Percentiles rank a stretch among this genome's conserved stretches.
phyloP scores from a whole-genome alignment of 2,797 vertebrate genomes.

The Myotis myotis region DNA sequence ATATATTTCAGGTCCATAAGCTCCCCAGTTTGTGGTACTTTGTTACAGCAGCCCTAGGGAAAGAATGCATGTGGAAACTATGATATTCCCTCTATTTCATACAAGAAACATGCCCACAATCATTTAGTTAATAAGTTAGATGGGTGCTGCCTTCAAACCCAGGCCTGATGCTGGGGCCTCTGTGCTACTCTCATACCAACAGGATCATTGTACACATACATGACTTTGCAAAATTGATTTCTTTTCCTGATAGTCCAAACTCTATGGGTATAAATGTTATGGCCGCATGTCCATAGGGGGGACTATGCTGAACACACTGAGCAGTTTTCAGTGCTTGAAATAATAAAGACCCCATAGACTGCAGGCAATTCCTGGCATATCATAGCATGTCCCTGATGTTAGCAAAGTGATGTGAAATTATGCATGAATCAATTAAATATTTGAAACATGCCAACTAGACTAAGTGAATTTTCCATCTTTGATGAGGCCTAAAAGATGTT shows the following conservation, averaged over 20 bases:
- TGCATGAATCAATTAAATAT: not conserved
- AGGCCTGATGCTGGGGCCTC: fast-evolving
- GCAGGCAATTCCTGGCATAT: not conserved
- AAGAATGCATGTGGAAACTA: not conserved
- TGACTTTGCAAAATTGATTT: not conserved
- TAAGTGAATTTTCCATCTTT: slow-evolving; percentile 12
- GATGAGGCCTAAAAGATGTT: not conserved
- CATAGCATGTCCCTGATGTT: not conserved
- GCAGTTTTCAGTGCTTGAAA: not conserved
- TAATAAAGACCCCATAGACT: not conserved
- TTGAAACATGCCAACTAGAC: not conserved
- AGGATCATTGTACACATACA: fast-evolving
- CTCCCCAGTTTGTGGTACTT: not conserved
- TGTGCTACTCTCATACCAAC: not conserved
- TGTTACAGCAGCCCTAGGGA: not conserved
- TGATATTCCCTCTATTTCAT: not conserved
- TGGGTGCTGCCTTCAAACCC: not conserved
- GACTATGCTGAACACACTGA: not conserved
- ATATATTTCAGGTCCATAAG: no score
- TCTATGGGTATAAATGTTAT: not conserved
- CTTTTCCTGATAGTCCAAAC: not conserved
- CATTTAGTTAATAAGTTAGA: not conserved
- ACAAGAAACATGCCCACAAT: not conserved
- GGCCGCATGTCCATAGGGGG: no score
- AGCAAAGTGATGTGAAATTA: not conserved